A percentile compares a stretch with the other conserved stretches of the same genome.
phyloP scores from a whole-genome alignment of 1,140 invertebrate genomes.

The Bombus waltoni region DNA sequence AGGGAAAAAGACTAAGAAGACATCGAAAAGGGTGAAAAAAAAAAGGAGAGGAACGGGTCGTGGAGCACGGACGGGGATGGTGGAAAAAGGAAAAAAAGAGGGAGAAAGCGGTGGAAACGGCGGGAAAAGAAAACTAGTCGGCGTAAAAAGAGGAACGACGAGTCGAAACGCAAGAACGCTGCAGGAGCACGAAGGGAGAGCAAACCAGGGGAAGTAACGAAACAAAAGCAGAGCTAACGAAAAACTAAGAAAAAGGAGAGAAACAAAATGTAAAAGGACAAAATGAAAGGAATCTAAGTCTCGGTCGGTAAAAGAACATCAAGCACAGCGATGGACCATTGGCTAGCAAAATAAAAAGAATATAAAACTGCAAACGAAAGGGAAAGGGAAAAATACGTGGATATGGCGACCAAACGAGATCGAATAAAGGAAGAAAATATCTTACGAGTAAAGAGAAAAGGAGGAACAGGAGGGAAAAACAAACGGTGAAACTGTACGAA shows the following conservation, averaged over 20 bases:
- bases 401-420: background rate
- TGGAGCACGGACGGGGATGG: background rate
- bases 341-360: no score
- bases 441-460: background rate
- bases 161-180: conserved; percentile 2
- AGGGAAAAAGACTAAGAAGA: no score
- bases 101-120: background rate
- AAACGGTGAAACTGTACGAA: background rate
- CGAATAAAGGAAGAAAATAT: background rate
- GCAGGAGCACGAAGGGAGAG: background rate
- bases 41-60: background rate
- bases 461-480: no score
- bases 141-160: conserved; percentile 12
- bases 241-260: background rate
- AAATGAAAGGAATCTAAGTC: background rate
- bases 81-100: background rate
- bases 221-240: background rate
- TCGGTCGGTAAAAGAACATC: background rate
- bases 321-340: background rate
- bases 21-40: background rate
- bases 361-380: background rate
- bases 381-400: conserved; percentile 2
- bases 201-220: background rate
- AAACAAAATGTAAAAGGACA: background rate
- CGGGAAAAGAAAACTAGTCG: conserved; percentile 20